These are phyloP conservation scores for Arion vulgaris DNA, from an alignment of 1,140 invertebrate species.

Conservation along the genomic window DNA sequence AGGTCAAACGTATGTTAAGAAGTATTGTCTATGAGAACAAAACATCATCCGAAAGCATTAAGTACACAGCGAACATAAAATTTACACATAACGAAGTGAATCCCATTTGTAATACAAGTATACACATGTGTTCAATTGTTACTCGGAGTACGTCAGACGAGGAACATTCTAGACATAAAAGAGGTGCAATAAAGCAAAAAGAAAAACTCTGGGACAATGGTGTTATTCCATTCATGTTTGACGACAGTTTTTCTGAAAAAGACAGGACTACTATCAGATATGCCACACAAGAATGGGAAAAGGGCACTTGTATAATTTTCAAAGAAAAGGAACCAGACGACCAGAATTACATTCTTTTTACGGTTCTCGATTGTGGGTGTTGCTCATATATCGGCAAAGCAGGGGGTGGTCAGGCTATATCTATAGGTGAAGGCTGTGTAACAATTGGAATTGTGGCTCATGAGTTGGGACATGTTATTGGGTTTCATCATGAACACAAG, in stretches of 20 bases:
- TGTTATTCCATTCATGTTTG: slow-evolving; percentile 98
- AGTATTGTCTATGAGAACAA: background rate
- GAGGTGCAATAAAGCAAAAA: slow-evolving; percentile 93
- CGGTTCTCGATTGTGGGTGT: slow-evolving; percentile 79
- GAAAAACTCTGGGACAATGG: slow-evolving; percentile 97
- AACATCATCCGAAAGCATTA: background rate
- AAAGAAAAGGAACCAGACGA: slow-evolving; percentile 88
- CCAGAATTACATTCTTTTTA: slow-evolving; percentile 86
- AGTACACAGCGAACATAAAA: background rate
- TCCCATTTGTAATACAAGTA: background rate
- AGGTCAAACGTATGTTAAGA: background rate
- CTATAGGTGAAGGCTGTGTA: slow-evolving; percentile 99
- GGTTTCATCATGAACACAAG: slow-evolving; percentile 99
- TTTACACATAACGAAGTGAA: background rate
- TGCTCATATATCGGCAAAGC: slow-evolving; percentile 98
- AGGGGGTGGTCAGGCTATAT: slow-evolving; percentile 96
- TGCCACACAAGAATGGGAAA: slow-evolving; percentile 99
- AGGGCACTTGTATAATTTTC: slow-evolving; percentile 98
- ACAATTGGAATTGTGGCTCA: slow-evolving; percentile 99
- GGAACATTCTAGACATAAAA: slow-evolving; percentile 43
- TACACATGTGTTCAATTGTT: background rate
- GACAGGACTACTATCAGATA: slow-evolving; percentile 98
- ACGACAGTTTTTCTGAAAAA: slow-evolving; percentile 92
- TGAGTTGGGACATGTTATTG: slow-evolving; percentile 97
- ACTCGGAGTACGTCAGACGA: background rate